Evolutionary conservation across 92 coral and sea anemone genomes (phyloP).

Genomic region (Meandrina meandrites): DNA sequence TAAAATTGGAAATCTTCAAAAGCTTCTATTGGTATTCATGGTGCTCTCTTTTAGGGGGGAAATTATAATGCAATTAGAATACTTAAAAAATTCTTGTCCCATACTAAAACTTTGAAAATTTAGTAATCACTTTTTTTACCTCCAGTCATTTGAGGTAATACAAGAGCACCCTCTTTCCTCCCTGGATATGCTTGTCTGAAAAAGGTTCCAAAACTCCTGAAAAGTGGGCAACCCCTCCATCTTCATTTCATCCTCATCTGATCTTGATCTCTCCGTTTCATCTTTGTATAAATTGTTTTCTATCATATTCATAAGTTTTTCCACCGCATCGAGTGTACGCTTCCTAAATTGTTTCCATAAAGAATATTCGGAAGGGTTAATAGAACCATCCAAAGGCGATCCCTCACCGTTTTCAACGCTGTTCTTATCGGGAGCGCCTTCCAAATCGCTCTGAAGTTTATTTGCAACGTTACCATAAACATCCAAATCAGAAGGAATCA

Average conservation of each 20-base stretch:
- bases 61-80: no score
- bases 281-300: constrained; percentile 15
- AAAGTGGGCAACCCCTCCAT: constrained; percentile 26
- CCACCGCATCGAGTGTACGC: constrained; percentile 42
- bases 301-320: constrained; percentile 28
- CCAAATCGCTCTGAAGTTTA: background rate
- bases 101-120: no score
- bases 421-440: background rate
- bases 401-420: background rate
- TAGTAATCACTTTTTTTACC: background rate
- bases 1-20: no score
- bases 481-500: constrained; percentile 75
- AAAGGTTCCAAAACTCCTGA: constrained; percentile 46
- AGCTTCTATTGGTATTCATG: no score
- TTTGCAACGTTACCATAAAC: constrained; percentile 19
- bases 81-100: no score
- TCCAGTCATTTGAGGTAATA: constrained; percentile 3
- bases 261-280: background rate
- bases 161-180: constrained; percentile 40
- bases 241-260: background rate
- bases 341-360: constrained; percentile 76
- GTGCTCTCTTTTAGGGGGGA: no score
- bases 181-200: constrained; percentile 15
- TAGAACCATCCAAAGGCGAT: background rate
- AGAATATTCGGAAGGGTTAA: constrained; percentile 15